These are phyloP conservation scores for Dorcus parallelipipedus DNA, from an alignment of 2,888 invertebrate species.

Conservation along the genomic window DNA sequence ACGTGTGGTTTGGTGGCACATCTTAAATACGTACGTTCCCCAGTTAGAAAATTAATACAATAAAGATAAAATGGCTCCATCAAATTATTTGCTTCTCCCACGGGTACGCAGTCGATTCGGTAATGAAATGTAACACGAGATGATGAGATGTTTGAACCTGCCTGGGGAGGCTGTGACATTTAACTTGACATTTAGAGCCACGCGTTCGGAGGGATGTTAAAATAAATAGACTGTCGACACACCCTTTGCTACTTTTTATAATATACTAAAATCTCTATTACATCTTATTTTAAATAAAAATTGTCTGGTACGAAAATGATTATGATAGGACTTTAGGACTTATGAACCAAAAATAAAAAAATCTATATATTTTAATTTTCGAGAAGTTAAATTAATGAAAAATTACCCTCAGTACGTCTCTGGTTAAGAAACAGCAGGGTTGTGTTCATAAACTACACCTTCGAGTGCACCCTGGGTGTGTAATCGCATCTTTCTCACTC, in stretches of 20 bases:
- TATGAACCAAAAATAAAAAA: no score
- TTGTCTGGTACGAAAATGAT: background rate
- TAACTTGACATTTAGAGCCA: constrained; percentile 38
- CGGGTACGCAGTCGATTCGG: constrained; percentile 6
- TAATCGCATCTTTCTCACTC: no score
- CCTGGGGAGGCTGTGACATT: constrained; percentile 38
- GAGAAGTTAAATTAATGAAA: no score
- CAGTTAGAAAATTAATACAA: background rate
- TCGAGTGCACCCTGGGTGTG: no score
- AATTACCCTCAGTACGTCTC: no score
- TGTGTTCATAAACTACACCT: no score
- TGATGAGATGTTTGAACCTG: constrained; percentile 7
- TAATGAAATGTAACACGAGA: constrained; percentile 19
- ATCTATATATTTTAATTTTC: no score
- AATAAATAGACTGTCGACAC: no score
- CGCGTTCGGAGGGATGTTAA: constrained; percentile 1
- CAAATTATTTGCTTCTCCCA: constrained; percentile 15
- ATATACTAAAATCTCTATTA: background rate
- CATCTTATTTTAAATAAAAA: background rate
- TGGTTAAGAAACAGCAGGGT: no score
- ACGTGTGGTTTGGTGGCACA: background rate
- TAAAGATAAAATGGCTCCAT: background rate
- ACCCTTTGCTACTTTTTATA: no score
- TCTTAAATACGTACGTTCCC: background rate
- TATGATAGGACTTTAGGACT: background rate